Percentiles rank a stretch among this genome's conserved stretches.
These are phyloP conservation scores for Eueremaeus valkanovi DNA, from an alignment of 2,888 invertebrate species.

Conservation along the genomic window DNA sequence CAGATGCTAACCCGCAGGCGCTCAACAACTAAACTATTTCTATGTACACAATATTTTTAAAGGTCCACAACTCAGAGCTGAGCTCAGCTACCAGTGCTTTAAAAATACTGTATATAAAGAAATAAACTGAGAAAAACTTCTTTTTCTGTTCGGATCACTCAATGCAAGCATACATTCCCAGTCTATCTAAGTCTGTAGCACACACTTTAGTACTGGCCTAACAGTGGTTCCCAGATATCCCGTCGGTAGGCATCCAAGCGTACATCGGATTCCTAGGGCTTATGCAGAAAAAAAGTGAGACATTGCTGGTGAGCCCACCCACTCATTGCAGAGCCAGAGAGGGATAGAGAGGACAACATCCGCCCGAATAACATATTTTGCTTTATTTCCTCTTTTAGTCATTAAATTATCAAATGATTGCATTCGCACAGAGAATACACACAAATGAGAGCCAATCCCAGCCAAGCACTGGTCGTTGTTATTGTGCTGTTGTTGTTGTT, in stretches of 20 bases:
- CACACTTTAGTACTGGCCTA: background rate
- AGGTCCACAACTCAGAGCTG: conserved; percentile 23
- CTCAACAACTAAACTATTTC: conserved; percentile 20
- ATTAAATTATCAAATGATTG: background rate
- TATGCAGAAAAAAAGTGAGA: background rate
- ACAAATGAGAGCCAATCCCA: background rate
- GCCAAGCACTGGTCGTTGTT: background rate
- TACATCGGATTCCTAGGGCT: background rate
- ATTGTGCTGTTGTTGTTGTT: background rate
- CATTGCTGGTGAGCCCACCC: background rate
- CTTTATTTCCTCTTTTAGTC: conserved; percentile 22
- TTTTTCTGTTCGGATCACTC: background rate
- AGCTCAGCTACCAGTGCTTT: too few relatives aligned
- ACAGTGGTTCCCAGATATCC: background rate
- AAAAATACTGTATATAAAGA: too few relatives aligned
- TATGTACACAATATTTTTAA: background rate
- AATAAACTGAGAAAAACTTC: background rate
- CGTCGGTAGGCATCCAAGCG: conserved; percentile 5
- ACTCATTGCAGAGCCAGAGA: background rate
- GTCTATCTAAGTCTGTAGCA: too few relatives aligned
- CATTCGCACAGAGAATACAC: background rate
- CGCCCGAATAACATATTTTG: background rate
- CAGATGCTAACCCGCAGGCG: conserved; percentile 34
- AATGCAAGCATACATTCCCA: background rate
- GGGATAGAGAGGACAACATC: conserved; percentile 14